phyloP scores from a whole-genome alignment of 2,797 vertebrate genomes.

The Pelobates cultripes region DNA sequence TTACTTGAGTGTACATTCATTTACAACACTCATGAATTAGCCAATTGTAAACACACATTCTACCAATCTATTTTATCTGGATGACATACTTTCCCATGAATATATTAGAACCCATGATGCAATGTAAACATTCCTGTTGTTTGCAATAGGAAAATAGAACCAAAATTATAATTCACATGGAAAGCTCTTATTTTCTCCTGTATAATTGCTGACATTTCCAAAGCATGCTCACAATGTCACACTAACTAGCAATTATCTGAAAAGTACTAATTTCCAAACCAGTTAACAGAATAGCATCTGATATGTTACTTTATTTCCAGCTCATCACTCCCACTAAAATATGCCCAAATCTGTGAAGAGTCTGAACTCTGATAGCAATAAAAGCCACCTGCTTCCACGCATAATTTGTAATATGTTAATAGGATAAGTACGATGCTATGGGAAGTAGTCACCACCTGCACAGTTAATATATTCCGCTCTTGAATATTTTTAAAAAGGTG shows the following conservation, averaged over 20 bases:
- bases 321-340: constrained; percentile 52
- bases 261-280: constrained; percentile 48
- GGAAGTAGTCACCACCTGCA: constrained; percentile 4
- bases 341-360: constrained; percentile 17
- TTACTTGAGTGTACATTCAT: background rate
- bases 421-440: background rate
- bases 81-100: background rate
- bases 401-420: constrained; percentile 34
- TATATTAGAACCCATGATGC: constrained; percentile 14
- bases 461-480: background rate
- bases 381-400: constrained; percentile 33
- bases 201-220: constrained; percentile 18
- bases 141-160: constrained; percentile 27
- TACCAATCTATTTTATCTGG: constrained; percentile 17
- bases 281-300: constrained; percentile 24
- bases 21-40: constrained; percentile 6
- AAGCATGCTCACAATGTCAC: constrained; percentile 36
- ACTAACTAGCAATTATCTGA: constrained; percentile 39
- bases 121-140: constrained; percentile 30
- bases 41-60: constrained; percentile 31
- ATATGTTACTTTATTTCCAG: constrained; percentile 41
- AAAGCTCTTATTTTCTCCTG: constrained; percentile 4
- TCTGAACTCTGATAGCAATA: background rate
- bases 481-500: background rate
- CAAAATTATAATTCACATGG: constrained; percentile 27